A percentile compares a stretch with the other conserved stretches of the same genome.
phyloP scores from a whole-genome alignment of 1,140 invertebrate species.

The Alviniconcha marisindica region DNA sequence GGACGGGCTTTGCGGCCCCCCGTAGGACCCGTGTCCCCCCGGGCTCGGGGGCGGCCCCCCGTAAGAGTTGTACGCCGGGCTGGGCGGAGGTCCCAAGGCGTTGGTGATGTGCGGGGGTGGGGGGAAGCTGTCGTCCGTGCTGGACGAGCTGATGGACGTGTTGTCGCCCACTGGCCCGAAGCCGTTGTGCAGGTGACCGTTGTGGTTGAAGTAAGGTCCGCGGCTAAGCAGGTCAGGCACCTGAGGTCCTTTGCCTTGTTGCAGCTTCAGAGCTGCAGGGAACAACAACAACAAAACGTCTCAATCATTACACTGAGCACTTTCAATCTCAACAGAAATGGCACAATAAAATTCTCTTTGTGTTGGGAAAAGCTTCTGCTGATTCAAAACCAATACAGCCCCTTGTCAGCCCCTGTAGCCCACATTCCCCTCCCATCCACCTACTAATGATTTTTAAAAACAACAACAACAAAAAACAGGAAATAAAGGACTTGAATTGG shows the following conservation, averaged over 20 bases:
- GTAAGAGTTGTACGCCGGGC: conserved; percentile 1
- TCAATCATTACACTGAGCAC: too few species aligned
- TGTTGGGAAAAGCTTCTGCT: too few species aligned
- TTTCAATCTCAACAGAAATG: too few species aligned
- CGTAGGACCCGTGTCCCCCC: neutral
- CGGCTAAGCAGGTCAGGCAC: conserved; percentile 54
- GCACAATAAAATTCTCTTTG: too few species aligned
- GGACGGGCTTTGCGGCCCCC: neutral
- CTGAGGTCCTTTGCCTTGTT: conserved; percentile 34
- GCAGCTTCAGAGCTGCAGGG: conserved; percentile 9
- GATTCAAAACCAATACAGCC: too few species aligned
- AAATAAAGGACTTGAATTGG: too few species aligned
- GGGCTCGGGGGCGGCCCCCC: conserved; percentile 9
- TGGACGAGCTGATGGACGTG: conserved; percentile 53
- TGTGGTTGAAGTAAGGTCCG: conserved; percentile 38
- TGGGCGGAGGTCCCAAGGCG: conserved; percentile 19
- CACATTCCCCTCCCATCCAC: too few species aligned
- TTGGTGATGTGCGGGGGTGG: conserved; percentile 59
- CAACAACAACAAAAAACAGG: too few species aligned
- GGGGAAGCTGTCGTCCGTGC: conserved; percentile 64
- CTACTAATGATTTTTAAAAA: too few species aligned
- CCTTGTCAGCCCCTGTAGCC: too few species aligned
- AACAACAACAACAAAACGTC: neutral
- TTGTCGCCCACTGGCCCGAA: conserved; percentile 45
- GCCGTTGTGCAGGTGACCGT: conserved; percentile 41